Percentiles rank a stretch among this genome's conserved stretches.
These are phyloP conservation scores for Mnemiopsis leidyi DNA, from an alignment of 37 sponge, comb jelly and placozoan genomes.

Conservation along the genomic window DNA sequence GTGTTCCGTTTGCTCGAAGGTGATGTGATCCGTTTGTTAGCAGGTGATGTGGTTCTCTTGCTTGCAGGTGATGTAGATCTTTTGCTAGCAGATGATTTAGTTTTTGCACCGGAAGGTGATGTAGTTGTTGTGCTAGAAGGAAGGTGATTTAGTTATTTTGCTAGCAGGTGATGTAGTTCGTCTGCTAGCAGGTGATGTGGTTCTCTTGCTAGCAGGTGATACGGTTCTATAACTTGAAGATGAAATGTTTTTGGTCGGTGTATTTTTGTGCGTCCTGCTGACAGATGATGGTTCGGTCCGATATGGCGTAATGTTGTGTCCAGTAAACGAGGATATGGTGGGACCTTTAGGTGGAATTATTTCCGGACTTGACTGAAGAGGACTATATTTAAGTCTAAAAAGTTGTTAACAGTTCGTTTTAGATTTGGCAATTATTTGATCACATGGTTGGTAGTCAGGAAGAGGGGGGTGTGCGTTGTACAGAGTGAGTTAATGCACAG, in stretches of 20 bases:
- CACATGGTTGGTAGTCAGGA: too few relatives aligned
- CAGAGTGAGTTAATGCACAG: too few relatives aligned
- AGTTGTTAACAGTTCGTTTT: too few relatives aligned
- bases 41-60: background rate
- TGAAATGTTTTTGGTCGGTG: too few relatives aligned
- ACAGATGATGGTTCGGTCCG: too few relatives aligned
- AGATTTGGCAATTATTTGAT: too few relatives aligned
- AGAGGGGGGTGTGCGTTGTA: too few relatives aligned
- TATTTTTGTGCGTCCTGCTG: too few relatives aligned
- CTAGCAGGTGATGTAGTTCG: background rate
- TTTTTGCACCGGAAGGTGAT: background rate
- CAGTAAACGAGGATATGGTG: background rate
- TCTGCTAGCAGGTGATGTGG: background rate
- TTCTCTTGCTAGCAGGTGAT: background rate
- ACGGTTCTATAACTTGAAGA: background rate
- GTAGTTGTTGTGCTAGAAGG: background rate
- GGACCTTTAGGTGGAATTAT: too few relatives aligned
- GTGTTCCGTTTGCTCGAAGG: background rate
- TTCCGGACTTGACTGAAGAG: too few relatives aligned
- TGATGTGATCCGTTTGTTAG: background rate
- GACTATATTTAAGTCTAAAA: too few relatives aligned
- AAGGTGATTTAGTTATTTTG: background rate
- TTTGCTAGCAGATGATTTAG: background rate
- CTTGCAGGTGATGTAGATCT: background rate
- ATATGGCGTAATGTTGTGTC: background rate